Conservation (phyloP, 1,140 invertebrate genomes). For the Zaprionus ornatus region DNA sequence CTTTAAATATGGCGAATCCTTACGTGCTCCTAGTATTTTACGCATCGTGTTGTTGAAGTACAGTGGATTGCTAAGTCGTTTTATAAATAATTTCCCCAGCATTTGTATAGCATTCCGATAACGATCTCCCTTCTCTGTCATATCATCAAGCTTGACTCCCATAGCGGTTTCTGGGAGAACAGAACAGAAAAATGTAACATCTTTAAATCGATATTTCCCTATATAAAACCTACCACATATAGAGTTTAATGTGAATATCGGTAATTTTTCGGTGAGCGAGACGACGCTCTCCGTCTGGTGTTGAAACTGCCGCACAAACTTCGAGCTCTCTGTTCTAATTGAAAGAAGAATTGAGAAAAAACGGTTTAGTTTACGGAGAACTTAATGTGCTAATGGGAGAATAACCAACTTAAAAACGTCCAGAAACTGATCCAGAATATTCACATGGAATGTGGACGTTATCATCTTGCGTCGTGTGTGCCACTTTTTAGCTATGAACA, state of each 20-base stretch:
- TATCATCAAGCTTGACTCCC: slow-evolving; percentile 86
- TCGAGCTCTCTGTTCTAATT: slow-evolving; percentile 80
- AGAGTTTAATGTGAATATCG: slow-evolving; percentile 90
- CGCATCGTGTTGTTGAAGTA: slow-evolving; percentile 49
- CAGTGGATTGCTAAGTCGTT: slow-evolving; percentile 60
- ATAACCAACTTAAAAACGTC: slow-evolving; percentile 87
- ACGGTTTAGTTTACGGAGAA: neutral
- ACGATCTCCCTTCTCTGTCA: slow-evolving; percentile 62
- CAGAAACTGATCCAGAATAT: slow-evolving; percentile 91
- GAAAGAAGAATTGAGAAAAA: neutral
- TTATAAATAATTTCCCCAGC: slow-evolving; percentile 64
- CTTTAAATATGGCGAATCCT: slow-evolving; percentile 47
- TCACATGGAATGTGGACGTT: slow-evolving; percentile 95
- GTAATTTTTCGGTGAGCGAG: slow-evolving; percentile 78
- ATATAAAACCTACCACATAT: slow-evolving; percentile 87
- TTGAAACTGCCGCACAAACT: slow-evolving; percentile 62
- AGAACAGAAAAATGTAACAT: neutral
- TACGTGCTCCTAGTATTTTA: slow-evolving; percentile 45
- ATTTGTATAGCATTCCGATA: slow-evolving; percentile 65
- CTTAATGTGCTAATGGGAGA: neutral
- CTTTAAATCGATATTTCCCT: neutral
- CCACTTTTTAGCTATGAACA: slow-evolving; percentile 88
- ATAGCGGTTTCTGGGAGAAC: slow-evolving; percentile 90
- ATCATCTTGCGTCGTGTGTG: slow-evolving; percentile 90
- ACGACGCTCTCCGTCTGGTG: slow-evolving; percentile 33